Conservation (phyloP, 2,888 invertebrate genomes). For the Protodeltote pygarga region DNA sequence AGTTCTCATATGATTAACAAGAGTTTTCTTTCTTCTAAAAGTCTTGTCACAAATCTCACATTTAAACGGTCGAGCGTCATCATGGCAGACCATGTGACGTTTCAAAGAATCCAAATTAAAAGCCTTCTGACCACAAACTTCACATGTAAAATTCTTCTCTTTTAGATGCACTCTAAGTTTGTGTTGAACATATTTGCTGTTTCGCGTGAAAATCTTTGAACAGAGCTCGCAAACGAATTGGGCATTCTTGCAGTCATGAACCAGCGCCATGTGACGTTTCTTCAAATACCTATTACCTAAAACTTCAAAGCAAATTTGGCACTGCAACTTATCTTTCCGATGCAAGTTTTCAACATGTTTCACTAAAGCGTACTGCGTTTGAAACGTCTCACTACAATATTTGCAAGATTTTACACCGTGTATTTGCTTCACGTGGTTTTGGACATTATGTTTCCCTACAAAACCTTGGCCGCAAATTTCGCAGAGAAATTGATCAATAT, state of each 20-base stretch:
- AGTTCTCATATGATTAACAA: slow-evolving; percentile 18
- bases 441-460: slow-evolving; percentile 53
- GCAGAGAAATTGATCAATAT: slow-evolving; percentile 55
- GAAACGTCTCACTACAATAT: slow-evolving; percentile 53
- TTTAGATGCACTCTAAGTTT: slow-evolving; percentile 54
- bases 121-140: slow-evolving; percentile 53
- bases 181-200: slow-evolving; percentile 52
- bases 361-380: slow-evolving; percentile 24
- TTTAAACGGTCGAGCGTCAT: slow-evolving; percentile 15
- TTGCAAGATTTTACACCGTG: slow-evolving; percentile 58
- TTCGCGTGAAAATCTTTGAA: slow-evolving; percentile 49
- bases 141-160: slow-evolving; percentile 53
- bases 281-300: slow-evolving; percentile 42
- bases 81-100: slow-evolving; percentile 31
- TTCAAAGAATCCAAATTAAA: slow-evolving; percentile 39
- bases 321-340: slow-evolving; percentile 30
- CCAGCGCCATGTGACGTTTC: slow-evolving; percentile 48
- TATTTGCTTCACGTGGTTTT: slow-evolving; percentile 55
- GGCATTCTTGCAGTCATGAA: slow-evolving; percentile 44
- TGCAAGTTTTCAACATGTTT: slow-evolving; percentile 41
- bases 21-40: slow-evolving; percentile 28
- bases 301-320: slow-evolving; percentile 41
- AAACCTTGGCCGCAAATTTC: slow-evolving; percentile 67
- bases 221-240: slow-evolving; percentile 68
- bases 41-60: slow-evolving; percentile 25